Evolutionary conservation across 2,797 vertebrate genomes (phyloP), one percentile per base, ranked within the genome.

Genomic region (Centroberyx gerrardi): DNA sequence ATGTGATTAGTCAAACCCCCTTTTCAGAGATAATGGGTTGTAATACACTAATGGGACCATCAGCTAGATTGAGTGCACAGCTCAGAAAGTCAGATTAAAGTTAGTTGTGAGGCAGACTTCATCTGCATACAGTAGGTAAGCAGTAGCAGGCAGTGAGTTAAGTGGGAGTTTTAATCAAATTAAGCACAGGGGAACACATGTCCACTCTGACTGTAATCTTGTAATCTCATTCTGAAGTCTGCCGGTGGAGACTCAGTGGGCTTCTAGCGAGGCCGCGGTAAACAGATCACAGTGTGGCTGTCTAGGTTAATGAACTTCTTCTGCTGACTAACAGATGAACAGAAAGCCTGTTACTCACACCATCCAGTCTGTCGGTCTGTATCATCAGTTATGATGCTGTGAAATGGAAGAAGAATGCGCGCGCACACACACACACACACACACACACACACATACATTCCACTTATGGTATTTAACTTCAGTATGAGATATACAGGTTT

Each of bases 121-220:
- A 83, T 86, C 70, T 80, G 70, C 74, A 84, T 82, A 84, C 67
- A 62, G 52, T 66, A 60, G 44, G 51, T 68, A 12, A 84, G 66
- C 59, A 14, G 64, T 7, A 54, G 72, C 76, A 68, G 12, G 36
- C 59, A 14, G 31, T 22, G 31, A 15, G 73, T 64, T 72, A 64
- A 70, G 76, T 83, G 76, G 86, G 82, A 78, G 79, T 83, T 90
- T 85, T 76, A 90, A 92, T 93, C 85, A 88, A 89, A 85, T 89
- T 74, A 86, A 87, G 63, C 44, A 0, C 61, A 54, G 53, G 1
- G 46, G 77, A 86, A 72, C 83, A 88, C 88, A 85, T 83, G 90
- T 85, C 83, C 81, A 68, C 77, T 10, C 59, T 15, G 49, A 56
- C 76, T 86, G 78, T 88, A 90, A 91, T 91, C 88, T 86, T 68